These are phyloP conservation scores for Stichodactyla helianthus DNA, from an alignment of 64 coral and sea anemone species.

Conservation along the genomic window DNA sequence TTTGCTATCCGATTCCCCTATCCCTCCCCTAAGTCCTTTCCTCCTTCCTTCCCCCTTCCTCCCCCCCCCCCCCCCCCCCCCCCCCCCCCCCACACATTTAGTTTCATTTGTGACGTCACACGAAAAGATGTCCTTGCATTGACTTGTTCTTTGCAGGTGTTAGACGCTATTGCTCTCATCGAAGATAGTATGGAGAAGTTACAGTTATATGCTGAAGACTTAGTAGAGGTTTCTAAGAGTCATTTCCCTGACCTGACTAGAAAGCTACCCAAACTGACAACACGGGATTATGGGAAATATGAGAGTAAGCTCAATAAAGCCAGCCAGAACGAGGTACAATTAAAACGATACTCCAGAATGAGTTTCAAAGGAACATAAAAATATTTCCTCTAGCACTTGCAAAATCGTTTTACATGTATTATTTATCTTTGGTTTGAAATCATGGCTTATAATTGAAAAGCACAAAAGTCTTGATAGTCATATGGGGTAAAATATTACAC, in stretches of 20 bases:
- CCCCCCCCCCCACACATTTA: no score
- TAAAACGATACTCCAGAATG: background rate
- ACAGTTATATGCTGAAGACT: conserved; percentile 68
- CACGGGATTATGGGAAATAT: conserved; percentile 38
- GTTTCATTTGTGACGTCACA: background rate
- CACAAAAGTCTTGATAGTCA: no score
- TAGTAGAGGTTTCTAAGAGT: conserved; percentile 54
- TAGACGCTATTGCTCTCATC: conserved; percentile 65
- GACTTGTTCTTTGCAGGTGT: conserved; percentile 26
- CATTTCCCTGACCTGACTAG: conserved; percentile 77
- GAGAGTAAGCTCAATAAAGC: conserved; percentile 54
- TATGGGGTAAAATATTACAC: no score
- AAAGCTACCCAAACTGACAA: conserved; percentile 62
- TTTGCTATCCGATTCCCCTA: no score
- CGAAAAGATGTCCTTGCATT: background rate
- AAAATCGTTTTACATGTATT: no score
- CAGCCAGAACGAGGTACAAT: conserved; percentile 63
- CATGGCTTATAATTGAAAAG: no score
- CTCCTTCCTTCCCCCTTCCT: no score
- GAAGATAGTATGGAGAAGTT: conserved; percentile 90
- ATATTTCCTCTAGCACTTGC: no score
- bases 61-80: no score
- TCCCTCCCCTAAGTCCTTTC: no score
- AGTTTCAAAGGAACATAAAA: no score
- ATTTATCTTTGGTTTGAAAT: no score